A percentile compares a stretch with the other conserved stretches of the same genome.
phyloP scores from a whole-genome alignment of 92 coral and sea anemone species.

The Meandrina meandrites region DNA sequence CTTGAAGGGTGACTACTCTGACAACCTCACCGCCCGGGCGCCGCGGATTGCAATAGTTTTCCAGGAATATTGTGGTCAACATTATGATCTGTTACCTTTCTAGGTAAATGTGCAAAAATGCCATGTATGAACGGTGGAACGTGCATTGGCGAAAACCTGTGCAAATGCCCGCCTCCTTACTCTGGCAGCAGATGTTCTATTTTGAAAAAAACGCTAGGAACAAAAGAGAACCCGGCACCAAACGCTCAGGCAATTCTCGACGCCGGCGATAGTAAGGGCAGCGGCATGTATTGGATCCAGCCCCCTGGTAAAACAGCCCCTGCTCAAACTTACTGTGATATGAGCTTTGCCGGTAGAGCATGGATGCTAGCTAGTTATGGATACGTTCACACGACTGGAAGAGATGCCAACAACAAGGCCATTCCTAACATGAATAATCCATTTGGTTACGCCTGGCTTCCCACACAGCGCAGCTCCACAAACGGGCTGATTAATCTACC shows the following conservation, averaged over 20 bases:
- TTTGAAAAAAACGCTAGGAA: conserved; percentile 59
- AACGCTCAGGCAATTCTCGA: conserved; percentile 83
- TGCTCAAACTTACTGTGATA: conserved; percentile 82
- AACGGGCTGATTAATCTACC: neutral
- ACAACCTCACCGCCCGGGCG: no score
- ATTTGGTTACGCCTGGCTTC: neutral
- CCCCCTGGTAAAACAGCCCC: conserved; percentile 73
- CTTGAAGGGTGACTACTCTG: no score
- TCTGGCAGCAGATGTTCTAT: conserved; percentile 48
- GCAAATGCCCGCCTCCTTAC: conserved; percentile 58
- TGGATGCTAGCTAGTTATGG: conserved; percentile 97
- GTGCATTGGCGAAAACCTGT: conserved; percentile 66
- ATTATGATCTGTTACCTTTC: neutral
- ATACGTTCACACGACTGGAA: conserved; percentile 33
- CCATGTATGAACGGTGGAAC: conserved; percentile 74
- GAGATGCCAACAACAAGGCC: conserved; percentile 51
- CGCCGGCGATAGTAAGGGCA: conserved; percentile 80
- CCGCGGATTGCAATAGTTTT: no score
- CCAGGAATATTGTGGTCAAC: neutral
- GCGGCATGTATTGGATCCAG: conserved; percentile 94
- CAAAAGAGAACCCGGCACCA: conserved; percentile 78
- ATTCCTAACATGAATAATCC: conserved; percentile 70
- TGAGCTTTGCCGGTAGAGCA: conserved; percentile 70
- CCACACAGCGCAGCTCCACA: neutral
- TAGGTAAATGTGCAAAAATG: conserved; percentile 48